Evolutionary conservation across 2,113 vertebrate genomes (phyloP), one percentile per base, ranked within the genome.

Genomic region (Amia ocellicauda): DNA sequence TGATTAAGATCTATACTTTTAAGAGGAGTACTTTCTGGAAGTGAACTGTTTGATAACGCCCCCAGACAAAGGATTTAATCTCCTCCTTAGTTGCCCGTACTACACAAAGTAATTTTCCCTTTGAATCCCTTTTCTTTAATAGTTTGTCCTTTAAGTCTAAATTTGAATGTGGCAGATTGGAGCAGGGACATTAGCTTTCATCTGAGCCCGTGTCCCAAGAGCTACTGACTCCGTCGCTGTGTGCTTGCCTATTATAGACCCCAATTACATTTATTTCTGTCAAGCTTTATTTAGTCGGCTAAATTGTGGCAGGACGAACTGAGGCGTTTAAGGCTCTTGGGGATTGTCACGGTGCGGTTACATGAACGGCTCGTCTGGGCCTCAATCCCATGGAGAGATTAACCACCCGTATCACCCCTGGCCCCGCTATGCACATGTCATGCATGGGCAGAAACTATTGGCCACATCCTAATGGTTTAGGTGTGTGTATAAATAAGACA

Each of bases 241-340:
- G 23, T 41, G 10, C 58, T 14, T 60, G 22, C 3, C 24, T 11
- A 40, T 16, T 60, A 1, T 26, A 41, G 43, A 41, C 14, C 14
- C 17, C 36, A 45, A 45, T 60, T 60, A 40, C 58, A 27, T 26
- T 58, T 17, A 11, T 40, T 19, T 60, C 20, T 19, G 10, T n/a
- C 28, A 43, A 40, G 51, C 26, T 62, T 52, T 52, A 62, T 31
- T 62, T 19, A 29, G n/a, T n/a, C n/a, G 60, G 17, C 45, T 36
- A 42, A 8, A 60, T 26, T 20, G 23, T 16, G 29, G 14, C 24
- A 41, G 22, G 47, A 53, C 23, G 49, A 53, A 53, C 27, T 41
- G 49, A 22, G 20, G 20, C 2, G 19, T 23, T 20, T 22, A 41
- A 22, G 54, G 28, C 13, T 36, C 7, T 28, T 3, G n/a, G 9